Percentiles rank a stretch among this genome's conserved stretches.
These are phyloP conservation scores for Ormyrus thymus DNA, from an alignment of 2,888 invertebrate species.

Conservation along the genomic window DNA sequence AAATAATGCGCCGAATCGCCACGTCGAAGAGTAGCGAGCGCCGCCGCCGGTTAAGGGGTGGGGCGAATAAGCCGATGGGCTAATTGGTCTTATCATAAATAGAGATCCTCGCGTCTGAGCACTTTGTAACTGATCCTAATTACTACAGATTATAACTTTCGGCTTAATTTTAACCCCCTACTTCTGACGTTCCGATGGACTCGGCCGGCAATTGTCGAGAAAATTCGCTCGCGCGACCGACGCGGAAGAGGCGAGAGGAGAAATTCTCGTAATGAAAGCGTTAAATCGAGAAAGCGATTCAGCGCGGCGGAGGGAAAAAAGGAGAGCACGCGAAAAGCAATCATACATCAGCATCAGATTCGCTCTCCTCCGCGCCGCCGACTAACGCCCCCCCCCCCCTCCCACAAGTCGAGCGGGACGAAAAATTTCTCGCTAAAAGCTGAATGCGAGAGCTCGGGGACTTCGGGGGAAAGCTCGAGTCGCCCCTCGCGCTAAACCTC, in stretches of 20 bases:
- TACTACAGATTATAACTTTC: not conserved
- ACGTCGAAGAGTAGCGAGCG: slow-evolving; percentile 15
- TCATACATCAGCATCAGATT: slow-evolving; percentile 16
- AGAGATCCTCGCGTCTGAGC: slow-evolving; percentile 21
- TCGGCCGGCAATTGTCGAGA: no score
- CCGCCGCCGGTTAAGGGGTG: not conserved
- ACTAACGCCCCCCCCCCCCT: not conserved
- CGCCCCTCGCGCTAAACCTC: slow-evolving; percentile 3
- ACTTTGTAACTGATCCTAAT: slow-evolving; percentile 32
- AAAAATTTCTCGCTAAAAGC: slow-evolving; percentile 30
- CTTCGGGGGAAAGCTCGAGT: not conserved
- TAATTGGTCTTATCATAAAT: slow-evolving; percentile 50
- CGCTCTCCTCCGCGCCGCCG: not conserved
- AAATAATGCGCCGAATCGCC: slow-evolving; percentile 35
- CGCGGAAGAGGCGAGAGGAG: no score
- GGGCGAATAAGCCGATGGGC: slow-evolving; percentile 43
- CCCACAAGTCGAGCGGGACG: no score
- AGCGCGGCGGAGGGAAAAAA: not conserved
- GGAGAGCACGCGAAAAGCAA: slow-evolving; percentile 15
- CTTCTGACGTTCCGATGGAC: no score
- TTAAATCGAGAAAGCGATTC: no score
- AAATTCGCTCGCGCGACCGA: no score
- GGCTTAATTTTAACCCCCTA: no score
- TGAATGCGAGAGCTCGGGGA: slow-evolving; percentile 6
- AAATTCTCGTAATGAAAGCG: no score